Evolutionary conservation across 2,888 invertebrate species (phyloP), one percentile per base, ranked within the genome.

Genomic region (Ligdia adustata): DNA sequence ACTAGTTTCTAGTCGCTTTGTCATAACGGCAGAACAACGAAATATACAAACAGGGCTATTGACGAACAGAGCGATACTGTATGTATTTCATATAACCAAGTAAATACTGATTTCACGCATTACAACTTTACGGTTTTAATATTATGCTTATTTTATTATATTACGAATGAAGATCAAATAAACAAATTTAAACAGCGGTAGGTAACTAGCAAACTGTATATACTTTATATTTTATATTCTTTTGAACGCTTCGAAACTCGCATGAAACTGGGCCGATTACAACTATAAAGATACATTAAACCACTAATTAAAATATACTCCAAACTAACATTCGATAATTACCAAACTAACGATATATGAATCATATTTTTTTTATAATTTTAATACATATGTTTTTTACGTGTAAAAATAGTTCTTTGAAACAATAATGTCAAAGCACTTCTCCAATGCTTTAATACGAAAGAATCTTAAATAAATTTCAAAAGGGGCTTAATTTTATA

Each of bases 271-370:
- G 72, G 74, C 75, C 65, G 73, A 75, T 80, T 83, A 86, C 72
- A 79, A 73, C 85, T 87, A 88, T 75, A 73, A 79, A 82, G 85
- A 87, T 85, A 85, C 82, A 88, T 82, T 86, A 84, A 84, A 83
- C 70, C 64, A 74, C 83, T 86, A 85, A 80, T 84, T 88, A 85
- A 85, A 87, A 85, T 87, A 87, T 80, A 75, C 71, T 82, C 71
- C 82, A 61, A 76, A 79, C 85, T 84, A 87, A 85, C 73, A 69
- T 69, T 66, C 78, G 85, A 86, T 69, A 76, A 73, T 82, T 85
- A 86, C 64, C 63, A 83, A 84, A 83, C 88, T 89, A 85, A 85
- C 80, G 75, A 85, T 87, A 88, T 82, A 84, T 69, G 49, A 52
- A 50, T 78, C 75, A 66, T 66, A 55, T 70, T 74, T 72, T 71